Evolutionary conservation across 2,113 vertebrate genomes (phyloP).

Genomic region (Nycticorax nycticorax): DNA sequence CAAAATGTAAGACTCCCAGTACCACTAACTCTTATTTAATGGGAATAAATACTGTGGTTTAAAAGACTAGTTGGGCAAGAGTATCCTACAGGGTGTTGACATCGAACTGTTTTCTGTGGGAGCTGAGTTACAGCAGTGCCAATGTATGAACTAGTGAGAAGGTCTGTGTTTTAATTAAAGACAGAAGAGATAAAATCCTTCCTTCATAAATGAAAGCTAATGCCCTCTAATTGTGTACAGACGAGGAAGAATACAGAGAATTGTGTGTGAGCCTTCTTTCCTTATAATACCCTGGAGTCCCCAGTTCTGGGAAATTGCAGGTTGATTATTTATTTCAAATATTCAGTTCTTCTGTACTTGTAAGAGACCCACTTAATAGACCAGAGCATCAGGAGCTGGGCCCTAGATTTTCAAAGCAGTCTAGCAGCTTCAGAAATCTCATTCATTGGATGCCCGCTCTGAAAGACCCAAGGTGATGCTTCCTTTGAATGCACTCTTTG

Average conservation of each 20-base stretch:
- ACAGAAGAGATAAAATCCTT: slow-evolving; percentile 1
- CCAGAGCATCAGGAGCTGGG: background rate
- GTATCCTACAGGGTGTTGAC: background rate
- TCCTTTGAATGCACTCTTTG: background rate
- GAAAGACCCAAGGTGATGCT: background rate
- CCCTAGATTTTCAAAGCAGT: background rate
- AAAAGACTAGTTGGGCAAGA: background rate
- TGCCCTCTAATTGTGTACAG: background rate
- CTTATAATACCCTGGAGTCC: background rate
- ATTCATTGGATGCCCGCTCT: background rate
- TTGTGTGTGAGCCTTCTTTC: background rate
- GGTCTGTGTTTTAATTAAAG: slow-evolving; percentile 55
- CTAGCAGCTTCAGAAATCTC: background rate
- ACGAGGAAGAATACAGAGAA: slow-evolving; percentile 8
- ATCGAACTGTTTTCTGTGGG: background rate
- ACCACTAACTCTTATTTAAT: background rate
- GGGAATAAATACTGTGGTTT: slow-evolving; percentile 5
- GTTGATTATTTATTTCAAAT: slow-evolving; percentile 10
- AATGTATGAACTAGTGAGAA: slow-evolving; percentile 8
- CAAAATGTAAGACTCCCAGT: background rate
- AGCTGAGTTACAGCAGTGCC: background rate
- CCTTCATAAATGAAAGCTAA: slow-evolving; percentile 30
- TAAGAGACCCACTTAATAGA: background rate
- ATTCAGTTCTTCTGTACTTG: background rate
- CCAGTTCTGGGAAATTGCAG: slow-evolving; percentile 22